Evolutionary conservation across 1,140 invertebrate species (phyloP).

Genomic region (Halictus rubicundus): DNA sequence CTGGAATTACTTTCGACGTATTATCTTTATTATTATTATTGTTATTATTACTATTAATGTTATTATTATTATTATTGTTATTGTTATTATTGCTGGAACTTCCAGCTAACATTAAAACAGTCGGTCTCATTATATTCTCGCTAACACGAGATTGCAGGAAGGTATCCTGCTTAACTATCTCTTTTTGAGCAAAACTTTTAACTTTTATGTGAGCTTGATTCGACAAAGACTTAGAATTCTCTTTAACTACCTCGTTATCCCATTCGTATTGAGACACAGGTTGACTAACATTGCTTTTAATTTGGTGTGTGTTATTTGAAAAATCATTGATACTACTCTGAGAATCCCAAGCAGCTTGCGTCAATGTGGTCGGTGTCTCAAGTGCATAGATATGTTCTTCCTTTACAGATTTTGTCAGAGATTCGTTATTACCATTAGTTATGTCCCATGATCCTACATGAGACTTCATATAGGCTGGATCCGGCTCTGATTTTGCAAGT

Average conservation of each 20-base stretch:
- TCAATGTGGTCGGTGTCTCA: background rate
- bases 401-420: background rate
- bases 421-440: conserved; percentile 32
- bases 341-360: conserved; percentile 34
- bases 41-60: background rate
- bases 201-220: conserved; percentile 20
- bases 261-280: conserved; percentile 3
- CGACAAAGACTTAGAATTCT: conserved; percentile 2
- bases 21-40: conserved; percentile 72
- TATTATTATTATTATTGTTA: conserved; percentile 13
- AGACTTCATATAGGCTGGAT: conserved; percentile 10
- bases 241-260: conserved; percentile 15
- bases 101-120: conserved; percentile 81
- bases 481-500: background rate
- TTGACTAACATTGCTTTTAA: conserved; percentile 20
- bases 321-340: conserved; percentile 16
- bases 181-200: background rate
- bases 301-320: background rate
- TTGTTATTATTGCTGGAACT: conserved; percentile 68
- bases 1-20: conserved; percentile 14
- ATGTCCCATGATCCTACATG: conserved; percentile 13
- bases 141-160: conserved; percentile 38
- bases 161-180: conserved; percentile 7
- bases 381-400: conserved; percentile 37
- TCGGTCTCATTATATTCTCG: conserved; percentile 81